A percentile compares a stretch with the other conserved stretches of the same genome.
These are phyloP conservation scores for Aphelenchoides fujianensis DNA, from an alignment of 1,140 invertebrate species.

Conservation along the genomic window DNA sequence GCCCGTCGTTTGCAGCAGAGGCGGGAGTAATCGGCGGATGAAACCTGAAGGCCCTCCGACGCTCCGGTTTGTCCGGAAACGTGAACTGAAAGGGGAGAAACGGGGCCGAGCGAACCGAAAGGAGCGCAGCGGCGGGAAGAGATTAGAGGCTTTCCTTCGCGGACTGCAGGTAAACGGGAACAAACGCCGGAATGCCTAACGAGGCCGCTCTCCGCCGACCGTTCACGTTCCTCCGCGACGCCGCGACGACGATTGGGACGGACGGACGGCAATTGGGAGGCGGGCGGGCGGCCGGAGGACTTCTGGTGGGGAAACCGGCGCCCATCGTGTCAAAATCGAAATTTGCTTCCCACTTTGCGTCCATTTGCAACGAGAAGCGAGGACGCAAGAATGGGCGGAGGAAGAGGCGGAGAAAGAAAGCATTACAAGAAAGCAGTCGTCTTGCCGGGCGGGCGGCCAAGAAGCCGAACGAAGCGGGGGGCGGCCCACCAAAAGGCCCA, in stretches of 20 bases:
- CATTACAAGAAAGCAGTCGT: too few relatives aligned
- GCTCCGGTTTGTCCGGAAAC: not conserved
- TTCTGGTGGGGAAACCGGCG: too few relatives aligned
- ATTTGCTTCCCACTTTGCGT: not conserved
- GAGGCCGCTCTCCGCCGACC: not conserved
- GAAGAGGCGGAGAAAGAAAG: not conserved
- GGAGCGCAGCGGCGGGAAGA: slow-evolving; percentile 3
- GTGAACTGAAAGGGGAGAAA: slow-evolving; percentile 1
- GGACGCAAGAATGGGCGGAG: not conserved
- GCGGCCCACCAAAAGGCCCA: too few relatives aligned
- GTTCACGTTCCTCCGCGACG: not conserved
- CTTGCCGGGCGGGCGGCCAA: too few relatives aligned
- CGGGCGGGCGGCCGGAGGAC: not conserved
- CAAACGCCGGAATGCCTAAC: not conserved
- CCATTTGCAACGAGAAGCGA: too few relatives aligned
- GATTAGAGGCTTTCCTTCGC: not conserved
- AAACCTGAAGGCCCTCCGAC: not conserved
- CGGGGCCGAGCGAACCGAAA: not conserved
- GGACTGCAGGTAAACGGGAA: not conserved
- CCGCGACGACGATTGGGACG: not conserved
- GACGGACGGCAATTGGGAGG: not conserved
- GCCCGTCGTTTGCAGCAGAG: slow-evolving; percentile 1
- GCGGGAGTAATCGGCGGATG: not conserved
- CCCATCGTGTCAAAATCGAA: slow-evolving; percentile 9
- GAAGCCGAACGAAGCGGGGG: too few relatives aligned